Evolutionary conservation across 2,888 invertebrate species (phyloP).

Genomic region (Sesamia inferens): DNA sequence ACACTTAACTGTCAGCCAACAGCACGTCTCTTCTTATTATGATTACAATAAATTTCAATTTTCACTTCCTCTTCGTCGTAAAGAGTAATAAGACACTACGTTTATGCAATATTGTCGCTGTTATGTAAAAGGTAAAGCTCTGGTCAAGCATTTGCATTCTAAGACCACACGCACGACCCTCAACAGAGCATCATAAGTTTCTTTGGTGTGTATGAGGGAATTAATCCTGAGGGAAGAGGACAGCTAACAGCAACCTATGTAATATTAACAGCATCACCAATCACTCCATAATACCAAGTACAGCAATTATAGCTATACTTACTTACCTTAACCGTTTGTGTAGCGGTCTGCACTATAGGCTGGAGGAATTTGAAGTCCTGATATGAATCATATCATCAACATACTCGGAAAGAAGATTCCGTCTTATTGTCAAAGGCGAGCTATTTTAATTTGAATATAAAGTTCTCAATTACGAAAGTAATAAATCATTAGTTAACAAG

Average conservation of each 20-base stretch:
- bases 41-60: conserved; percentile 79
- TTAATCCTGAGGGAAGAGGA: conserved; percentile 42
- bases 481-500: conserved; percentile 53
- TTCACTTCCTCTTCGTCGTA: conserved; percentile 61
- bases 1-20: conserved; percentile 76
- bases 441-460: conserved; percentile 10
- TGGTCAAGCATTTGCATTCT: conserved; percentile 23
- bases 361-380: conserved; percentile 29
- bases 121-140: conserved; percentile 34
- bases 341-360: conserved; percentile 44
- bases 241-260: conserved; percentile 39
- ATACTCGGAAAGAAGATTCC: background rate
- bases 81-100: conserved; percentile 36
- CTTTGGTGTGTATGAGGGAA: conserved; percentile 23
- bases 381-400: conserved; percentile 29
- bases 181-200: conserved; percentile 40
- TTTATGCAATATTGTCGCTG: conserved; percentile 37
- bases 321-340: conserved; percentile 43
- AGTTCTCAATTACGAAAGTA: conserved; percentile 10
- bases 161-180: conserved; percentile 58
- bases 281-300: conserved; percentile 41
- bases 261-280: conserved; percentile 44
- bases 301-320: conserved; percentile 49
- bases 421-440: conserved; percentile 9
- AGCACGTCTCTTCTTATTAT: conserved; percentile 77